Percentiles rank a stretch among this genome's conserved stretches.
Evolutionary conservation across 2,113 vertebrate genomes (phyloP).

Genomic region (Lophochroa leadbeateri): DNA sequence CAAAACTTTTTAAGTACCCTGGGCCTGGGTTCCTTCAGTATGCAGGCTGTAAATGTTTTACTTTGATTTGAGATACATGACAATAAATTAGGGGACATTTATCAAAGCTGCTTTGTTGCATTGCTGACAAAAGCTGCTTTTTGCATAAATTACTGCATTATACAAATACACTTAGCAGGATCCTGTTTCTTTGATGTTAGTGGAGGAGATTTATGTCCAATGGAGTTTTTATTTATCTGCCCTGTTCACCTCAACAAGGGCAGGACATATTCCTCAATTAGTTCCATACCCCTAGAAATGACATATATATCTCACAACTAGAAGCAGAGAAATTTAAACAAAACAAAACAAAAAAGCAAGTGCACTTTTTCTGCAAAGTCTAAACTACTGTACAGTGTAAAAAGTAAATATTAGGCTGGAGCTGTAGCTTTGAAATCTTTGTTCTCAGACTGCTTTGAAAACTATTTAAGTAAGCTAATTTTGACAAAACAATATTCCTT

Average conservation of each 20-base stretch:
- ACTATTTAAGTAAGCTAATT: constrained; percentile 56
- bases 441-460: constrained; percentile 53
- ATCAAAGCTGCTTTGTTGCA: constrained; percentile 89
- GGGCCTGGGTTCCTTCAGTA: constrained; percentile 87
- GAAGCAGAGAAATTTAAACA: constrained; percentile 73
- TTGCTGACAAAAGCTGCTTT: constrained; percentile 86
- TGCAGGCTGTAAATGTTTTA: constrained; percentile 91
- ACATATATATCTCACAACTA: constrained; percentile 76
- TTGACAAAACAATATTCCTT: constrained; percentile 55
- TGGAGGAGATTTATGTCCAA: constrained; percentile 83
- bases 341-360: constrained; percentile 52
- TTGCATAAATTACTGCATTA: constrained; percentile 91
- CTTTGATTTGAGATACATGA: constrained; percentile 95
- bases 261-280: constrained; percentile 85
- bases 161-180: constrained; percentile 87
- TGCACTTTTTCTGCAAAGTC: constrained; percentile 47
- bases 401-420: constrained; percentile 68
- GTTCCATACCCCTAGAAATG: constrained; percentile 83
- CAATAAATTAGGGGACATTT: constrained; percentile 95
- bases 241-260: constrained; percentile 83
- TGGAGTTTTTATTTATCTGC: constrained; percentile 84
- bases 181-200: constrained; percentile 86
- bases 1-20: constrained; percentile 69
- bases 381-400: constrained; percentile 59
- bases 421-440: constrained; percentile 68